A percentile compares a stretch with the other conserved stretches of the same genome.
phyloP scores from a whole-genome alignment of 2,888 invertebrate genomes.

The Latrodectus elegans region DNA sequence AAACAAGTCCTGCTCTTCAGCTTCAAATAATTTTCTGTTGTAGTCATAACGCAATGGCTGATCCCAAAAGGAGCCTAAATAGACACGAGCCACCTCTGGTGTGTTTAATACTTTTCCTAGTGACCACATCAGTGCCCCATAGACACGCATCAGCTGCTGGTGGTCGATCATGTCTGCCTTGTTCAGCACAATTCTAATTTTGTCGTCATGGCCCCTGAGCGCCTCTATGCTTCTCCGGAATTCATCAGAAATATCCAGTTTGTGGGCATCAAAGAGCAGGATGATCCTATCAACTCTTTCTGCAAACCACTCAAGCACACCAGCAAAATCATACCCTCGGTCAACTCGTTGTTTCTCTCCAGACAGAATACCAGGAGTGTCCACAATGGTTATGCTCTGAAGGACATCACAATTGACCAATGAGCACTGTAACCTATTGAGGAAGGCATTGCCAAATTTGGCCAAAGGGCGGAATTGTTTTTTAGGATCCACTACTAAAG shows the following conservation, averaged over 20 bases:
- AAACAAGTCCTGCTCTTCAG: slow-evolving; percentile 96
- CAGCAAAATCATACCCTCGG: slow-evolving; percentile 79
- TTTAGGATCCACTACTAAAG: slow-evolving; percentile 78
- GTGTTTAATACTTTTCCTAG: slow-evolving; percentile 98
- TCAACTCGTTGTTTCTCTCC: slow-evolving; percentile 78
- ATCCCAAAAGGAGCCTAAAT: slow-evolving; percentile 99
- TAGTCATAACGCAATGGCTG: slow-evolving; percentile 87
- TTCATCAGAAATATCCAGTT: slow-evolving; percentile 79
- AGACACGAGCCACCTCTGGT: slow-evolving; percentile 97
- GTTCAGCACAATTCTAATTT: slow-evolving; percentile 97
- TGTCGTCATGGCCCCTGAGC: slow-evolving; percentile 76
- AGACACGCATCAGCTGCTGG: slow-evolving; percentile 97
- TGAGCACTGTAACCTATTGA: slow-evolving; percentile 79
- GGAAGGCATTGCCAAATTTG: slow-evolving; percentile 79
- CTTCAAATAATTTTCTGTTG: slow-evolving; percentile 85
- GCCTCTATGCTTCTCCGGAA: slow-evolving; percentile 78
- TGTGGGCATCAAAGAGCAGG: slow-evolving; percentile 79
- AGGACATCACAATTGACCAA: slow-evolving; percentile 77
- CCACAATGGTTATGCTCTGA: slow-evolving; percentile 78
- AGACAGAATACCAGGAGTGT: slow-evolving; percentile 77
- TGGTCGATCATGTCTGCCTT: slow-evolving; percentile 99
- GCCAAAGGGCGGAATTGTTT: slow-evolving; percentile 77
- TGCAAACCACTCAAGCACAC: slow-evolving; percentile 79
- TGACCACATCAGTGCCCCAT: slow-evolving; percentile 99
- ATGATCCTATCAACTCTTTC: slow-evolving; percentile 79